Percentiles rank a stretch among this genome's conserved stretches.
Conservation (phyloP, 2,888 invertebrate species). For the Pelosia muscerda region DNA sequence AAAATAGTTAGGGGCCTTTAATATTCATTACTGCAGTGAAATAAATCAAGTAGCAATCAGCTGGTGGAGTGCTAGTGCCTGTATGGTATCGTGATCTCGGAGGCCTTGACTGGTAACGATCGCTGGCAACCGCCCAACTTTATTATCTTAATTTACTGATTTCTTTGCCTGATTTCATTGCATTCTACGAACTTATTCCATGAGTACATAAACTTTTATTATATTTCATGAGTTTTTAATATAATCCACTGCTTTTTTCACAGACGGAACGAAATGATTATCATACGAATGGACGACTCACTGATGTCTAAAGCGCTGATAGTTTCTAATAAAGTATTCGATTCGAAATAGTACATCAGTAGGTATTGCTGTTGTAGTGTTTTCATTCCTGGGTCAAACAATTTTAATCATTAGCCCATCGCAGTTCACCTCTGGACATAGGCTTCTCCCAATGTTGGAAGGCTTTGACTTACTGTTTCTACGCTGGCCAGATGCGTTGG, state of each 20-base stretch:
- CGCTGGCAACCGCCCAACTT: constrained; percentile 70
- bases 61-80: constrained; percentile 36
- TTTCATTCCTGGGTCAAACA: too few relatives aligned
- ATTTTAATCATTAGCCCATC: too few relatives aligned
- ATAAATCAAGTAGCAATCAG: constrained; percentile 63
- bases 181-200: constrained; percentile 12
- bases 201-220: background rate
- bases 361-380: background rate
- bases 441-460: too few relatives aligned
- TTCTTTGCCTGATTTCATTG: constrained; percentile 46
- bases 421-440: too few relatives aligned
- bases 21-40: constrained; percentile 31
- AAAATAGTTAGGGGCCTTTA: constrained; percentile 8
- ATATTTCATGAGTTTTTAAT: background rate
- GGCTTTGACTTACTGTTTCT: too few relatives aligned
- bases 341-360: too few relatives aligned
- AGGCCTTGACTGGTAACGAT: constrained; percentile 69
- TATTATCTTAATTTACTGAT: constrained; percentile 57
- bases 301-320: background rate
- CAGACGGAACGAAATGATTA: background rate
- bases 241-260: background rate
- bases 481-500: too few relatives aligned
- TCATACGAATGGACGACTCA: background rate
- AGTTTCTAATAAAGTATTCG: background rate
- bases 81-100: constrained; percentile 54